Base-by-base conservation (phyloP, 2,797 vertebrate genomes). In the Pempheris klunzingeri region DNA sequence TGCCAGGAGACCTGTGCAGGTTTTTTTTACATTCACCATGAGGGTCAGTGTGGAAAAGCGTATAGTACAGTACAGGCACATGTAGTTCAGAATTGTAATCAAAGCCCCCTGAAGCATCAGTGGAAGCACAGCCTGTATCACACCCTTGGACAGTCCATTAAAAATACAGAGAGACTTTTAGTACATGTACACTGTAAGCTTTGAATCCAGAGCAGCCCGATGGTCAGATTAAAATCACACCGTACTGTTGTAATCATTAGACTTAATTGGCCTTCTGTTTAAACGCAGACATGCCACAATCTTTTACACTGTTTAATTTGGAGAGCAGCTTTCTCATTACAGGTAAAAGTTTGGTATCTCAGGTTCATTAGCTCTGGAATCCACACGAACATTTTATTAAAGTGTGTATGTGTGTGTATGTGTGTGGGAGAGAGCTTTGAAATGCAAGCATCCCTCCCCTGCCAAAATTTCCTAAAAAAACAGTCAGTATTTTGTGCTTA, bases 291-390 rank as follows among this genome's bases (percentile, higher is more conserved):
- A 67, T 71, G 58, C 72, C 67, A 80, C 63, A 43, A 55, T 71
- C 49, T 84, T 79, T 71, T 72, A 74, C 50, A 41, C 62, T 38
- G 61, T 74, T 70, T 72, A 57, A 72, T 77, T 65, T 80, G 59
- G 28, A 58, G 20, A 52, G 64, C 6, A 34, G 54, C 49, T 66
- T 49, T 60, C 78, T 80, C 70, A 81, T 83, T 69, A 83, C 71
- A 64, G 30, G 52, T 65, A 74, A 81, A n/a, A 72, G 22, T 57
- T 55, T 32, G 36, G 22, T 74, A 62, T 77, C 83, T 80, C 63
- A 74, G 81, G 47, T 66, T 85, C 81, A 80, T 85, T 85, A 80
- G 41, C 52, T 43, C 53, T 77, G 64, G 57, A 71, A 78, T 68
- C 55, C 36, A n/a, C n/a, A n/a, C n/a, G n/a, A n/a, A n/a, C n/a